Base-by-base conservation (phyloP, 1,140 invertebrate genomes). In the Fopius arisanus region DNA sequence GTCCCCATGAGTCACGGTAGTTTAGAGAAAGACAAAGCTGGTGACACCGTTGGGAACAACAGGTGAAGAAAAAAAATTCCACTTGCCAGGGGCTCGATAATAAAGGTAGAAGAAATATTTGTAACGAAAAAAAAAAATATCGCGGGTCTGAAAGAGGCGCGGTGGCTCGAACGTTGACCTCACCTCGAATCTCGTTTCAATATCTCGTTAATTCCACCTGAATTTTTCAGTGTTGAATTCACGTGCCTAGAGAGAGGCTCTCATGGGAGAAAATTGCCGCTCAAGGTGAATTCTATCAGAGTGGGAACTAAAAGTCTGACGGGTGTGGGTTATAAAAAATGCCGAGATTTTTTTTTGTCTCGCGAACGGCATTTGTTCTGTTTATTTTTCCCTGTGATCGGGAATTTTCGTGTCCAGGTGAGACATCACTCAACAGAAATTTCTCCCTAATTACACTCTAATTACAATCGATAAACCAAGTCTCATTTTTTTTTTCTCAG, bases 151-250 rank as follows among this genome's bases (percentile, higher is more conserved):
- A 59, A 26, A 2, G 54, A 67, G 65, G 71, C 43, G 65, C 65
- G 71, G 71, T 73, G 41, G 51, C 10, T 67, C 63, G 65, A 73
- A 14, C 70, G 23, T 72, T 73, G 65, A 73, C 71, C 71, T 67
- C 69, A 40, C 59, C n/a, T 63, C 43, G 48, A 28, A 48, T 67
- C 65, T 67, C 43, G 7, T 41, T 43, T 40, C 62, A 41, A 67
- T 41, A 33, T 66, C 48, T 37, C 43, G 26, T 67, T 48, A 73
- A 67, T 67, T 73, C 63, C 51, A 67, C 63, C 71, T 59, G 28
- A 41, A 43, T 54, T 54, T 37, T 37, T 54, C 65, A 67, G 71
- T 54, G 23, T 26, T 26, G 23, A 59, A 59, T 23, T 59, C 54
- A 59, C 23, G 43, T 23, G 67, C 43, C 59, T 41, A 65, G 59